A percentile compares a stretch with the other conserved stretches of the same genome.
These are phyloP conservation scores for Latrodectus geometricus DNA, from an alignment of 1,140 invertebrate genomes.

Conservation along the genomic window DNA sequence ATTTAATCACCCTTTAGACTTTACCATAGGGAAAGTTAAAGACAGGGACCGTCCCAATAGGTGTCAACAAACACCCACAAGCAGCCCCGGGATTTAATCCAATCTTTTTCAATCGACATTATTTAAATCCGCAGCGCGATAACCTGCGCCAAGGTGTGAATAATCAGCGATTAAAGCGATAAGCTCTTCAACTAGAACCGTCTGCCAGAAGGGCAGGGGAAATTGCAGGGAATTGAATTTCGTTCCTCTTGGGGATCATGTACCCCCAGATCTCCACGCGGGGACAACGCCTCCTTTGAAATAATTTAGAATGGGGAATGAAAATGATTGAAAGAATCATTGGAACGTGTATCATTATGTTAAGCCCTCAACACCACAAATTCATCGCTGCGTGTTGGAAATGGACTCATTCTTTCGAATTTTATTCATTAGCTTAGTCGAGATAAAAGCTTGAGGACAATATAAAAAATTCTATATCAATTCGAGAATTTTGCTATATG, in stretches of 20 bases:
- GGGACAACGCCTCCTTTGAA: background rate
- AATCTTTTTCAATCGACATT: constrained; percentile 18
- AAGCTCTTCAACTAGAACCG: background rate
- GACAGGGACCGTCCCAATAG: background rate
- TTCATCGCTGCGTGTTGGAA: constrained; percentile 7
- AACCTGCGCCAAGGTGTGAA: background rate
- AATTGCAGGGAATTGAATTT: background rate
- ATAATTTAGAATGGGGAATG: background rate
- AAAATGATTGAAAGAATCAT: background rate
- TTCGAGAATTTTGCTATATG: too few relatives aligned
- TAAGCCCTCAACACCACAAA: background rate
- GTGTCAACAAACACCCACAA: constrained; percentile 9
- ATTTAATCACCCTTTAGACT: background rate
- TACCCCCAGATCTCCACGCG: background rate
- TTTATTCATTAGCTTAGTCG: too few relatives aligned
- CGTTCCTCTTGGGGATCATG: background rate
- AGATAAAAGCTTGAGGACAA: too few relatives aligned
- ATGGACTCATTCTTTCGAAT: background rate
- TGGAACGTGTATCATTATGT: background rate
- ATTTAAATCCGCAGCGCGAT: constrained; percentile 1
- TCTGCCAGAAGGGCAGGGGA: too few relatives aligned
- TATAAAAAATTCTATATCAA: too few relatives aligned
- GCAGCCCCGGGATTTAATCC: constrained; percentile 17
- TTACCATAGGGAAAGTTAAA: background rate
- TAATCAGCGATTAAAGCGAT: constrained; percentile 18